Conservation (phyloP, 92 coral and sea anemone species). For the Virgularia gustaviana region DNA sequence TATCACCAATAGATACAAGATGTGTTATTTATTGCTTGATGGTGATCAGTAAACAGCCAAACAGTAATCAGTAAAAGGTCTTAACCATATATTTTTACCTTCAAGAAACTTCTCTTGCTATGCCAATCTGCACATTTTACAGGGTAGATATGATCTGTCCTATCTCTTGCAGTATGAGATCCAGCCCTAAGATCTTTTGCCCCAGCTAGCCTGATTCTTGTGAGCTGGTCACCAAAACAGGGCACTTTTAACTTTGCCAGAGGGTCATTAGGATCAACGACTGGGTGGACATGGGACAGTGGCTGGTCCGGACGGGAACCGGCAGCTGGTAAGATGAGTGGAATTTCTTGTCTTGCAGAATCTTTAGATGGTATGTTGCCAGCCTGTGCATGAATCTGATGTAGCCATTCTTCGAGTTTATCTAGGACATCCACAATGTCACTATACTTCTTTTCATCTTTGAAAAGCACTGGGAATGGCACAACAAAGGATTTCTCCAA, state of each 20-base stretch:
- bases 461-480: constrained; percentile 50
- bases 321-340: constrained; percentile 1
- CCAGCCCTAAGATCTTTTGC: constrained; percentile 52
- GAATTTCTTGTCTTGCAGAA: not conserved
- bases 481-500: constrained; percentile 42
- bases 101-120: not conserved
- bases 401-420: constrained; percentile 19
- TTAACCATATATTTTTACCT: too few species aligned
- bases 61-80: too few species aligned
- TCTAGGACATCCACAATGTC: constrained; percentile 44
- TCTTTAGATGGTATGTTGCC: not conserved
- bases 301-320: constrained; percentile 48
- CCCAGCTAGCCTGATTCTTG: constrained; percentile 51
- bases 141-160: constrained; percentile 42
- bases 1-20: too few species aligned
- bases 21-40: too few species aligned
- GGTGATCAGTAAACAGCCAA: too few species aligned
- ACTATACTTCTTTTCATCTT: constrained; percentile 56
- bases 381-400: constrained; percentile 9
- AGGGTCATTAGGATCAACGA: constrained; percentile 39
- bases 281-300: not conserved
- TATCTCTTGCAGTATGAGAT: constrained; percentile 45
- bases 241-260: constrained; percentile 49
- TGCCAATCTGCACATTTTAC: not conserved
- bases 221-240: constrained; percentile 54